phyloP scores from a whole-genome alignment of 2,113 vertebrate genomes.

The Amazona guildingii region DNA sequence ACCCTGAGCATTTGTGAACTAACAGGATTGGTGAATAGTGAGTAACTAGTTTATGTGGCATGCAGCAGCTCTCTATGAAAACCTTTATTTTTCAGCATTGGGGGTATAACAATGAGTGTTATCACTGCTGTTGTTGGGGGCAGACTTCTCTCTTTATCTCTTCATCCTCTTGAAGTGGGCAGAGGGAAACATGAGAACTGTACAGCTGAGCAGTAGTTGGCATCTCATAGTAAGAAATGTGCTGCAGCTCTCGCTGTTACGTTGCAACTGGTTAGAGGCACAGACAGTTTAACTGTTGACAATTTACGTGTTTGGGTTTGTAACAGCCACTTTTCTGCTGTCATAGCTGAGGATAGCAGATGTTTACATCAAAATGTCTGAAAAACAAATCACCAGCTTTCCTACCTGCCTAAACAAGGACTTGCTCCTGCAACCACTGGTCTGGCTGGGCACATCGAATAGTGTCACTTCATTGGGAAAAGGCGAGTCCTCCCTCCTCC shows the following conservation, averaged over 20 bases:
- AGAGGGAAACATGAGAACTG: neutral
- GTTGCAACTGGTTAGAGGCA: neutral
- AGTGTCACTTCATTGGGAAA: neutral
- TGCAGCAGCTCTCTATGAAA: neutral
- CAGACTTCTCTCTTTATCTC: neutral
- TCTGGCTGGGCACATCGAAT: neutral
- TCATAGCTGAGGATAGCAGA: neutral
- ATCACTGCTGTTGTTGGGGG: neutral
- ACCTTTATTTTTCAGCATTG: neutral
- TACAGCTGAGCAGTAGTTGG: neutral
- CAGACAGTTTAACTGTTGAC: neutral
- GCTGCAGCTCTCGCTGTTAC: neutral
- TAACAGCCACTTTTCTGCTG: neutral
- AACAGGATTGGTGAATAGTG: neutral
- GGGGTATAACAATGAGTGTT: neutral
- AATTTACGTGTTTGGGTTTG: neutral
- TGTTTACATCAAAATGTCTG: neutral
- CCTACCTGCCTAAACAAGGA: neutral
- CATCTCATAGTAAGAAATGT: neutral
- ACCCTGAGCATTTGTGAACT: slow-evolving; percentile 32
- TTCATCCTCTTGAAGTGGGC: neutral
- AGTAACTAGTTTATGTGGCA: neutral
- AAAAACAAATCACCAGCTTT: neutral
- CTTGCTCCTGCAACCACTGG: neutral
- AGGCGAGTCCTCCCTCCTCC: neutral